Conservation (phyloP, 1,140 invertebrate species). For the Drosophila littoralis region DNA sequence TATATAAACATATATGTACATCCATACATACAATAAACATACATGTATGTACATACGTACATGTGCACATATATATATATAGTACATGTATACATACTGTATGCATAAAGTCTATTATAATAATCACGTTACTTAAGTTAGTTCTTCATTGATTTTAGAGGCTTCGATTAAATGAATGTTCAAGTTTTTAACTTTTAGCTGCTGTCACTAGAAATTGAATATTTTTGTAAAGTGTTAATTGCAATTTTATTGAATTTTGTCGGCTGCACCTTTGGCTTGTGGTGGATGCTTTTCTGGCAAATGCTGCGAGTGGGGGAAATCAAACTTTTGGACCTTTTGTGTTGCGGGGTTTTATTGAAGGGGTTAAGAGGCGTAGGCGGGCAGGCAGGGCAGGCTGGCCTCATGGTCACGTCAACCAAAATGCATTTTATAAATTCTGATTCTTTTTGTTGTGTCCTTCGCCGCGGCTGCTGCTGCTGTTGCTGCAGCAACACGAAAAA, state of each 20-base stretch:
- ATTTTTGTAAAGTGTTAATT: slow-evolving; percentile 15
- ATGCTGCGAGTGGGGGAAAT: slow-evolving; percentile 25
- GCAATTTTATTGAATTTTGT: slow-evolving; percentile 34
- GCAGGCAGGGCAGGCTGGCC: slow-evolving; percentile 1
- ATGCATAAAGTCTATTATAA: no score
- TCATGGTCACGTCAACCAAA: slow-evolving; percentile 71
- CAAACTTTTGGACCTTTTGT: slow-evolving; percentile 35
- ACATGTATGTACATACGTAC: no score
- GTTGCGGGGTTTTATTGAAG: not conserved
- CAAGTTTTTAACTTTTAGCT: no score
- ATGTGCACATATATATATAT: no score
- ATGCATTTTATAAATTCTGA: slow-evolving; percentile 63
- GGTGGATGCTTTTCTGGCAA: not conserved
- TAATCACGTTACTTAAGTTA: no score
- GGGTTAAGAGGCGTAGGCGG: not conserved
- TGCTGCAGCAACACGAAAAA: slow-evolving; percentile 74
- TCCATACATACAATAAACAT: no score
- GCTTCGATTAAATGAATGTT: no score
- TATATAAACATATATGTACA: no score
- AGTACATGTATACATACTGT: no score
- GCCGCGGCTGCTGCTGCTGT: slow-evolving; percentile 38
- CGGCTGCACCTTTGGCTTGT: slow-evolving; percentile 27
- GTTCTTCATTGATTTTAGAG: no score
- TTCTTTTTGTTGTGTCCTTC: slow-evolving; percentile 41
- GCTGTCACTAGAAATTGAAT: not conserved